A percentile compares a stretch with the other conserved stretches of the same genome.
These are phyloP conservation scores for Chymomyza amoena DNA, from an alignment of 2,888 invertebrate genomes.

Conservation along the genomic window DNA sequence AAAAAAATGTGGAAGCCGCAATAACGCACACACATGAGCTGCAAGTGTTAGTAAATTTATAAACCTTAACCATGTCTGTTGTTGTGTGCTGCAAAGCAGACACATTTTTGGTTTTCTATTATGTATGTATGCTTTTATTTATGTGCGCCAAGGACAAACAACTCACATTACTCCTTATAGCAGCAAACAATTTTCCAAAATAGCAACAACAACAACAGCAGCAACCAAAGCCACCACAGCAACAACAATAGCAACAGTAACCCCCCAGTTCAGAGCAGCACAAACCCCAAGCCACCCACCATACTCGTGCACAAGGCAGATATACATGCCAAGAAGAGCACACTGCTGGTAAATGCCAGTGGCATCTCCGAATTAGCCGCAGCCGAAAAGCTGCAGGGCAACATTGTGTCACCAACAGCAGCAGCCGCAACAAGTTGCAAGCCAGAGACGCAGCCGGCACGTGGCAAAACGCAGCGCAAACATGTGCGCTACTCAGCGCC, in stretches of 20 bases:
- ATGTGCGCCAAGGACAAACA: slow-evolving; percentile 24
- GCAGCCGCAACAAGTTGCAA: neutral
- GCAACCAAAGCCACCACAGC: slow-evolving; percentile 36
- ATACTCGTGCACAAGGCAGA: slow-evolving; percentile 72
- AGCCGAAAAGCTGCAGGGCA: slow-evolving; percentile 34
- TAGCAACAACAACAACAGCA: slow-evolving; percentile 51
- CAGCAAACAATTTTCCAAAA: slow-evolving; percentile 74
- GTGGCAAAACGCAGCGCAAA: slow-evolving; percentile 21
- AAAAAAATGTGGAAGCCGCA: neutral
- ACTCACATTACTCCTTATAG: slow-evolving; percentile 76
- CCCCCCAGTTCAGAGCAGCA: slow-evolving; percentile 6
- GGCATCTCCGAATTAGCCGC: slow-evolving; percentile 38
- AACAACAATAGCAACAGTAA: slow-evolving; percentile 16
- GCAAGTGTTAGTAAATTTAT: neutral
- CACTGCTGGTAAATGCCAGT: slow-evolving; percentile 48
- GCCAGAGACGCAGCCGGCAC: neutral
- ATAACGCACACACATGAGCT: neutral
- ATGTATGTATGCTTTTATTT: slow-evolving; percentile 4
- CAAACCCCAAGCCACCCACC: slow-evolving; percentile 48
- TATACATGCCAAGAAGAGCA: slow-evolving; percentile 62
- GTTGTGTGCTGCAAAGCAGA: neutral
- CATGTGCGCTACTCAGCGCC: slow-evolving; percentile 55
- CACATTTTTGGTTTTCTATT: neutral
- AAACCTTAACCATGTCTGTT: no score
- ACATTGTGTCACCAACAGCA: neutral